Percentiles rank a stretch among this genome's conserved stretches.
Evolutionary conservation across 2,888 invertebrate genomes (phyloP).

Genomic region (Taphrorychus bicolor): DNA sequence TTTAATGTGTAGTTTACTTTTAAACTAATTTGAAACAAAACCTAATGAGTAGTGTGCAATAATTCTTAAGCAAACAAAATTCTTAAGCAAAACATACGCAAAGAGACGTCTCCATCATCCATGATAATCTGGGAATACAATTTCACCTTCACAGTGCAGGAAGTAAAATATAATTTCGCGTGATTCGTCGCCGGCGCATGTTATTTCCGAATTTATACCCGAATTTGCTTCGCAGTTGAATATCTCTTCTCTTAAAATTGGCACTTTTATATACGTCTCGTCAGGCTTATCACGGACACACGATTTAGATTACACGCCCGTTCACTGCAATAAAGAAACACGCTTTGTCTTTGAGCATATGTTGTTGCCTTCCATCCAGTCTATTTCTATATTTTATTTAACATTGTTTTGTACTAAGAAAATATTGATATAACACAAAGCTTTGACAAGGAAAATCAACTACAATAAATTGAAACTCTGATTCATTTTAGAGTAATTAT

Average conservation of each 20-base stretch:
- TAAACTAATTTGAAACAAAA: too few relatives aligned
- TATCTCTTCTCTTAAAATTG: conserved; percentile 31
- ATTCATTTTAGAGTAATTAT: too few relatives aligned
- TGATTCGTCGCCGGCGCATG: conserved; percentile 30
- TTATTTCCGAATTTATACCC: conserved; percentile 37
- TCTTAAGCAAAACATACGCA: too few relatives aligned
- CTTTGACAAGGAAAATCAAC: too few relatives aligned
- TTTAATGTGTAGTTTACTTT: too few relatives aligned
- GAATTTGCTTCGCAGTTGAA: conserved; percentile 27
- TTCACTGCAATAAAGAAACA: not conserved
- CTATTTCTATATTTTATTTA: too few relatives aligned
- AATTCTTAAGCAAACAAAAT: too few relatives aligned
- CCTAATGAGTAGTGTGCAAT: too few relatives aligned
- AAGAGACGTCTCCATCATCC: not conserved
- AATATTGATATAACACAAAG: too few relatives aligned
- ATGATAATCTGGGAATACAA: not conserved
- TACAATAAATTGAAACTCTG: too few relatives aligned
- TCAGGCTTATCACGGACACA: conserved; percentile 28
- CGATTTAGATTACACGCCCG: not conserved
- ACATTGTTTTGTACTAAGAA: too few relatives aligned
- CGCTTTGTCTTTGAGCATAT: not conserved
- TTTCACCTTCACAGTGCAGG: not conserved
- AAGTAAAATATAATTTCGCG: conserved; percentile 31
- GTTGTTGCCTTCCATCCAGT: too few relatives aligned
- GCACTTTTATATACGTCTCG: conserved; percentile 35